phyloP scores from a whole-genome alignment of 2,888 invertebrate species.

The Omphaloscelis lunosa region DNA sequence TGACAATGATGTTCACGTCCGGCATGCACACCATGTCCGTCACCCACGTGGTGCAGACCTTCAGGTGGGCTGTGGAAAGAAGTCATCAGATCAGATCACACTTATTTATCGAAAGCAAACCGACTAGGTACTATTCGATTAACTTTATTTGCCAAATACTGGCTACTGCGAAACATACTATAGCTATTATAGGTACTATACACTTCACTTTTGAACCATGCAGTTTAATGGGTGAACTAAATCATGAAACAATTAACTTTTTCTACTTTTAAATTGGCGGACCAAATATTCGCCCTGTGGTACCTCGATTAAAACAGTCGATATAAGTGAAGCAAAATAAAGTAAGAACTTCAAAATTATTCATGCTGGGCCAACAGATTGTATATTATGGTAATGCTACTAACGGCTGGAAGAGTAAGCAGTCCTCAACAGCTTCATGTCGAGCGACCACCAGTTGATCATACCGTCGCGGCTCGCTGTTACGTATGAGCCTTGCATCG shows the following conservation, averaged over 20 bases:
- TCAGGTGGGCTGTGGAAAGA: conserved; percentile 88
- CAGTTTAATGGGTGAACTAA: not conserved
- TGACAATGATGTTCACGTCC: conserved; percentile 94
- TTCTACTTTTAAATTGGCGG: not conserved
- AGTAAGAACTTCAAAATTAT: not conserved
- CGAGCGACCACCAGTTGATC: conserved; percentile 94
- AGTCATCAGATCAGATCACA: too few species aligned
- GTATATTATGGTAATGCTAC: conserved; percentile 65
- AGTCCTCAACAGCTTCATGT: conserved; percentile 92
- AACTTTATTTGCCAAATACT: not conserved
- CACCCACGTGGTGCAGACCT: conserved; percentile 93
- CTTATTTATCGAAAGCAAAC: not conserved
- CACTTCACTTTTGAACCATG: not conserved
- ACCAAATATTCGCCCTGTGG: not conserved
- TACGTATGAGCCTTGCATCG: conserved; percentile 93
- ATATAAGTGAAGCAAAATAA: not conserved
- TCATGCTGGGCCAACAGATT: not conserved
- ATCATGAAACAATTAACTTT: not conserved
- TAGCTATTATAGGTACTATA: not conserved
- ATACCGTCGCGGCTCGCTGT: conserved; percentile 94
- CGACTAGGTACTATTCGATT: not conserved
- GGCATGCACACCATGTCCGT: conserved; percentile 94
- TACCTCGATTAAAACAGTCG: too few species aligned
- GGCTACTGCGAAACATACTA: not conserved
- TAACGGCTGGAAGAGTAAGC: conserved; percentile 92